Evolutionary conservation across 2,888 invertebrate species (phyloP).

Genomic region (Marronus borbonicus): DNA sequence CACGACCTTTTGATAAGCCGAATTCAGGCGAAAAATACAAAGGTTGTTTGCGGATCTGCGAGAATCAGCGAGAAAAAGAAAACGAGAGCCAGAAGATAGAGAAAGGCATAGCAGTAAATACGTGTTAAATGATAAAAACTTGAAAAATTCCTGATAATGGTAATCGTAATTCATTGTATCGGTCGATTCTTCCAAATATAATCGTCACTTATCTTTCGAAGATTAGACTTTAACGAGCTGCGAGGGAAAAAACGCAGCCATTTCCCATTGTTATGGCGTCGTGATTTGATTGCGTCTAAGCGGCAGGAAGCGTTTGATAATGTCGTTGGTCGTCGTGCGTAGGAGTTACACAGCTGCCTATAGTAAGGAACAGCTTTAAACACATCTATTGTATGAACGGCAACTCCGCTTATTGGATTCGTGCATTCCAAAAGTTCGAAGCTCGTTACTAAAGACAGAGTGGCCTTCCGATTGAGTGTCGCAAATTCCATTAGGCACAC

Average conservation of each 20-base stretch:
- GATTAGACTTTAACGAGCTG: not conserved
- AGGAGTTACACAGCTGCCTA: constrained; percentile 4
- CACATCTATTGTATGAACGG: too few relatives aligned
- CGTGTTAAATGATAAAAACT: too few relatives aligned
- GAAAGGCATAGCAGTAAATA: too few relatives aligned
- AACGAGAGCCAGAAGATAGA: too few relatives aligned
- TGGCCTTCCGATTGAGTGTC: too few relatives aligned
- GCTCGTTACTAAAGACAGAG: too few relatives aligned
- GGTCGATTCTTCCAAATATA: not conserved
- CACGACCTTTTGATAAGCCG: not conserved
- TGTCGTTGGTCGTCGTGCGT: constrained; percentile 6
- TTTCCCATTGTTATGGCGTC: constrained; percentile 35
- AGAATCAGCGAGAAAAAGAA: not conserved
- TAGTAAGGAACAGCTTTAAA: too few relatives aligned
- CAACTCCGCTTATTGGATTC: too few relatives aligned
- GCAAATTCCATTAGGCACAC: too few relatives aligned
- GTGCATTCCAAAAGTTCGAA: too few relatives aligned
- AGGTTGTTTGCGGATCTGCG: not conserved
- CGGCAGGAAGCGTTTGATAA: constrained; percentile 37
- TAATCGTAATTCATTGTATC: constrained; percentile 2
- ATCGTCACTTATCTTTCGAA: not conserved
- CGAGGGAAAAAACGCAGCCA: constrained; percentile 7
- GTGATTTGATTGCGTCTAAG: constrained; percentile 18
- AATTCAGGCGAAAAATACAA: not conserved
- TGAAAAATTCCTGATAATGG: too few relatives aligned